These are phyloP conservation scores for Linyphia triangularis DNA, from an alignment of 2,888 invertebrate species.

Conservation along the genomic window DNA sequence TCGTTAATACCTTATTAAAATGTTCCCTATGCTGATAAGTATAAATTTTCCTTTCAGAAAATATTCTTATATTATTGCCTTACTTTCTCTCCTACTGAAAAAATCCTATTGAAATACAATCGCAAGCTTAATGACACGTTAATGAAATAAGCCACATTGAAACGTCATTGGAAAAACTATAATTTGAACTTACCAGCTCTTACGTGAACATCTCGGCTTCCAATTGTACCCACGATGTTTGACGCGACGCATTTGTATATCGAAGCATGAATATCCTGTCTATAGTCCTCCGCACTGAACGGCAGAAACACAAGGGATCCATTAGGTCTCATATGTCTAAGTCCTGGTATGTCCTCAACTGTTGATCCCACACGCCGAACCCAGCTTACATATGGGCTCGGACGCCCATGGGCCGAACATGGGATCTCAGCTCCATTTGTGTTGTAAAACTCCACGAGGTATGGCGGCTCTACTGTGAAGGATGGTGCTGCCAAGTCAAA, in stretches of 20 bases:
- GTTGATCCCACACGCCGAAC: constrained; percentile 59
- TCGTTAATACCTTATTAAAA: background rate
- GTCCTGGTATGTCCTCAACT: constrained; percentile 73
- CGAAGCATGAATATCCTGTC: constrained; percentile 95
- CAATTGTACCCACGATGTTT: constrained; percentile 93
- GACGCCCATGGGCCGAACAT: constrained; percentile 69
- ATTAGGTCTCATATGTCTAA: constrained; percentile 80
- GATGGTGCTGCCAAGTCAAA: constrained; percentile 68
- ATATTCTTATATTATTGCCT: background rate
- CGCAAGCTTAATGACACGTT: too few species aligned
- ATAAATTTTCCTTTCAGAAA: background rate
- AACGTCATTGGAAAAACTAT: too few species aligned
- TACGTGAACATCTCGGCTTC: constrained; percentile 95
- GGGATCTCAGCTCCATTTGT: constrained; percentile 70
- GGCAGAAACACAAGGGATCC: constrained; percentile 96
- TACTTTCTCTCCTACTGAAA: too few species aligned
- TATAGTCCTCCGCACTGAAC: constrained; percentile 94
- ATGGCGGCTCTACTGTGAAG: constrained; percentile 67
- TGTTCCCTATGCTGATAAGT: too few species aligned
- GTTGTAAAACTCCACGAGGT: constrained; percentile 71
- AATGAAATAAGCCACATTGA: too few species aligned
- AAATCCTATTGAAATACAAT: too few species aligned
- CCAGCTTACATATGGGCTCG: constrained; percentile 70
- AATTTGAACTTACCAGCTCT: constrained; percentile 95
- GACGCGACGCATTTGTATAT: constrained; percentile 94